Evolutionary conservation across 2,113 vertebrate genomes (phyloP).

Genomic region (Chionodraco myersi): DNA sequence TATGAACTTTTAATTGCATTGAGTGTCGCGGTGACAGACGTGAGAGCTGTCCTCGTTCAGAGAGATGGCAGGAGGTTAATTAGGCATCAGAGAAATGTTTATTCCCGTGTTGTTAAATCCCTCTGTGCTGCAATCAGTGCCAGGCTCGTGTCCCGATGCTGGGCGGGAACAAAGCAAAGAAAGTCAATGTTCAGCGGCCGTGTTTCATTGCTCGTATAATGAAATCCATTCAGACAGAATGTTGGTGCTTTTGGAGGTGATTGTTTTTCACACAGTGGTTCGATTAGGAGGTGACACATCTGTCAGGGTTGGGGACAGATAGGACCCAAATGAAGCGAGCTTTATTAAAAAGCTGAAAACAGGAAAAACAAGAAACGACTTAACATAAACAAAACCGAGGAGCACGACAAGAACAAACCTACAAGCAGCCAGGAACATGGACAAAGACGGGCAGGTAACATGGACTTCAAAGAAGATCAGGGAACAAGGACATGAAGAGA

Average conservation of each 20-base stretch:
- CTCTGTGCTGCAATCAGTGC: conserved; percentile 49
- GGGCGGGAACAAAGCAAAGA: conserved; percentile 35
- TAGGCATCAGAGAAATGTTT: conserved; percentile 61
- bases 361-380: no score
- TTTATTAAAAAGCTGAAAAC: no score
- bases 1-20: conserved; percentile 82
- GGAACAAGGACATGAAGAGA: no score
- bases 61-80: conserved; percentile 65
- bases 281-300: neutral
- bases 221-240: neutral
- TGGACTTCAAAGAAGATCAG: no score
- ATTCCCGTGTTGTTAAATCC: conserved; percentile 38
- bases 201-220: neutral
- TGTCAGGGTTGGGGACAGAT: neutral
- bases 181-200: neutral
- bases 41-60: conserved; percentile 48
- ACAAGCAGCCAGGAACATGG: no score
- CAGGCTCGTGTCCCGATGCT: conserved; percentile 32
- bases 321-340: no score
- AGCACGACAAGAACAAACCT: no score
- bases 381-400: no score
- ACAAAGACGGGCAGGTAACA: no score
- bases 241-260: no score
- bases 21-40: conserved; percentile 71
- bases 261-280: neutral